Conservation (phyloP, 1,140 invertebrate species). For the Cephus cinctus region DNA sequence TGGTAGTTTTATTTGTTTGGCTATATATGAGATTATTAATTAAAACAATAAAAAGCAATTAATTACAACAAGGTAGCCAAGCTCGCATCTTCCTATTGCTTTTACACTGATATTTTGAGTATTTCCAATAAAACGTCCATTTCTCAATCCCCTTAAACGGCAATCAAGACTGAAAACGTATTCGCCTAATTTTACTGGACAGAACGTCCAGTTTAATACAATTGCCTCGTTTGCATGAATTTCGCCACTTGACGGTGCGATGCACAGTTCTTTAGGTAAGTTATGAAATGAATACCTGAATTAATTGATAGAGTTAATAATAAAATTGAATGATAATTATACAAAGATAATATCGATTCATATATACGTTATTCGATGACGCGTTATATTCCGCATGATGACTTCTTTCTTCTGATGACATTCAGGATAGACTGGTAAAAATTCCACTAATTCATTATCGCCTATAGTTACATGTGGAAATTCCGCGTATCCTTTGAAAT, state of each 20-base stretch:
- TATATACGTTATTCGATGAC: slow-evolving; percentile 32
- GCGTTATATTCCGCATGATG: slow-evolving; percentile 33
- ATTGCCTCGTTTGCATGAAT: slow-evolving; percentile 36
- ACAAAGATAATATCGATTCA: neutral
- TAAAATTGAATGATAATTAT: slow-evolving; percentile 9
- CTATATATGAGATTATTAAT: neutral
- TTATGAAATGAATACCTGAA: slow-evolving; percentile 30
- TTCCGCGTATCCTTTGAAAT: slow-evolving; percentile 40
- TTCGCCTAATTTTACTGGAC: slow-evolving; percentile 20
- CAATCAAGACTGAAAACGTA: slow-evolving; percentile 34
- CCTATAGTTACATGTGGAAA: slow-evolving; percentile 26
- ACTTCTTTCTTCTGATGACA: slow-evolving; percentile 23
- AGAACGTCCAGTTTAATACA: slow-evolving; percentile 32
- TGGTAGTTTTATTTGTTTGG: slow-evolving; percentile 5
- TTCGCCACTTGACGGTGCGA: slow-evolving; percentile 19
- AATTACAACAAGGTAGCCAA: slow-evolving; percentile 33
- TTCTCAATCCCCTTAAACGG: slow-evolving; percentile 14
- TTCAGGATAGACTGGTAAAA: slow-evolving; percentile 24
- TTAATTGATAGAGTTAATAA: slow-evolving; percentile 4
- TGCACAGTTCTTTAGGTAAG: slow-evolving; percentile 21
- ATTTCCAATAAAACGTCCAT: slow-evolving; percentile 9
- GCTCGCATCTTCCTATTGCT: slow-evolving; percentile 25
- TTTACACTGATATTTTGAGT: slow-evolving; percentile 6
- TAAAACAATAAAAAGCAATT: slow-evolving; percentile 5
- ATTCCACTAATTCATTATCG: slow-evolving; percentile 21